Evolutionary conservation across 2,797 vertebrate species (phyloP), one percentile per base, ranked within the genome.

Genomic region (Forpus xanthops): DNA sequence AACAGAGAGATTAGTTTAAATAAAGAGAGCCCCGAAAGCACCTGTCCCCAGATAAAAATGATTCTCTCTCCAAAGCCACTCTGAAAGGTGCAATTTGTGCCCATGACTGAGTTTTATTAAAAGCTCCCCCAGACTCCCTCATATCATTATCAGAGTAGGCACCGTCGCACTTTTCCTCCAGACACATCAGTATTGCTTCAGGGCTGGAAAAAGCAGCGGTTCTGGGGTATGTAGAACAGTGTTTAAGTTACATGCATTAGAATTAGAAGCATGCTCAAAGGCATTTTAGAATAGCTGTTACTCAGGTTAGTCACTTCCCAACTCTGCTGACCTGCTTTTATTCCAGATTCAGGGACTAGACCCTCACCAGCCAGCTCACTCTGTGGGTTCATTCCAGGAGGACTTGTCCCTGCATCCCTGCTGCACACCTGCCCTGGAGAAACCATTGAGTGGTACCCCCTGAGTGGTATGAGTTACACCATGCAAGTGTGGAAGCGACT

Each of bases 31-130:
- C 94, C 75, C 3, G 2, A 21, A 30, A 91, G 39, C 68, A 17
- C 58, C 71, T 71, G 72, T 52, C 73, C 90, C 91, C 88, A 37
- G 68, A 21, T 30, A 85, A 14, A 61, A 90, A 85, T 18, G 49
- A 11, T 20, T 68, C 79, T 77, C 49, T 30, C 64, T 58, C 79
- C 73, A 71, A 39, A 87, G 45, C 74, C 37, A 4, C 33, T 16
- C 66, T 12, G 86, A 49, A 91, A 88, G 84, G 82, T 70, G n/a
- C 49, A 87, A 67, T 86, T 68, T 80, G 86, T 91, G 86, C 77
- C 89, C 1, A 0, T 87, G 87, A 27, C 81, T 76, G 81, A 45
- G 45, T 13, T 86, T 60, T 64, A 89, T 79, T 41, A 70, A 76
- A 84, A 88, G 85, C 70, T 93, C 41, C 85, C 72, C 78, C 65